These are phyloP conservation scores for Dolichallabes microphthalmus DNA, from an alignment of 2,113 vertebrate genomes.

Conservation along the genomic window DNA sequence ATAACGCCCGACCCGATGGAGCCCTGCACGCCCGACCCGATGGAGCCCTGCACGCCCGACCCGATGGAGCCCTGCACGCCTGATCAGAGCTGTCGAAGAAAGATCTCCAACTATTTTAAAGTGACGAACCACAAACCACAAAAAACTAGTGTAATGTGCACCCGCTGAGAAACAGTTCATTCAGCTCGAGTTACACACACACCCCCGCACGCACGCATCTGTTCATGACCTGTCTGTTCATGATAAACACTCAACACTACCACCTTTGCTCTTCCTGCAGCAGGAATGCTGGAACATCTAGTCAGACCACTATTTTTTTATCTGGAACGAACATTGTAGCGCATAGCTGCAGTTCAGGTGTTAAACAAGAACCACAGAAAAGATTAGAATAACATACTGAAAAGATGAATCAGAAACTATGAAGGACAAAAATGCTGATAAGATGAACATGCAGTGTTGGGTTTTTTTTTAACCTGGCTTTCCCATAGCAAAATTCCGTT, in stretches of 20 bases:
- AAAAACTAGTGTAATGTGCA: not conserved
- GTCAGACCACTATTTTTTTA: constrained; percentile 2
- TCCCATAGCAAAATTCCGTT: not conserved
- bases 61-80: not conserved
- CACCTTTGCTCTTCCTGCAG: not conserved
- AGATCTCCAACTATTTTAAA: not conserved
- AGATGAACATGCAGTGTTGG: not conserved
- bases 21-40: not conserved
- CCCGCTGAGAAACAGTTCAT: not conserved
- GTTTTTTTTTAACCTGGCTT: not conserved
- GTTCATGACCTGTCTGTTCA: not conserved
- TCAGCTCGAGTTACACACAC: not conserved
- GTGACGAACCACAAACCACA: not conserved
- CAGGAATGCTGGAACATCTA: constrained; percentile 22
- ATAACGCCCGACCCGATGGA: not conserved
- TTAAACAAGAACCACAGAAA: not conserved
- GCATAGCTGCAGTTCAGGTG: not conserved
- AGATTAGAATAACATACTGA: constrained; percentile 19
- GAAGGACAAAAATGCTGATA: not conserved
- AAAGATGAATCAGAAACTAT: not conserved
- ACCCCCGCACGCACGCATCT: not conserved
- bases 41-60: not conserved
- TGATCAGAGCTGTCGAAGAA: not conserved
- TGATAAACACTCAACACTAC: not conserved
- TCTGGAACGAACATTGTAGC: not conserved